Conservation (phyloP, 1,140 invertebrate genomes). For the Mya arenaria region DNA sequence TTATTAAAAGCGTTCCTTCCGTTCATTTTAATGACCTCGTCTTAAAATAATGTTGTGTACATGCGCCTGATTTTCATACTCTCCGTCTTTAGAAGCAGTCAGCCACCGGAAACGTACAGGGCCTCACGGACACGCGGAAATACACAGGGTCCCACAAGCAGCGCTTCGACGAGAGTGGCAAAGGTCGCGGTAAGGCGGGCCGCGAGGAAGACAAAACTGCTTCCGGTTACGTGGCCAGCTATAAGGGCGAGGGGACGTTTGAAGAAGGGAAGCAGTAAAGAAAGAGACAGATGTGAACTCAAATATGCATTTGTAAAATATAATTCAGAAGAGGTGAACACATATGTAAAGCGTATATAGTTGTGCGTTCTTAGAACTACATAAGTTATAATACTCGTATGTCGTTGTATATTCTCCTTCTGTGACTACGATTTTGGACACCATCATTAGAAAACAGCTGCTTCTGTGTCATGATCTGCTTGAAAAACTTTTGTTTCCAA, state of each 20-base stretch:
- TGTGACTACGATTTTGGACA: too few relatives aligned
- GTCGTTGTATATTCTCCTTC: too few relatives aligned
- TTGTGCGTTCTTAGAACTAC: too few relatives aligned
- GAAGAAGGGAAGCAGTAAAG: too few relatives aligned
- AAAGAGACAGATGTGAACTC: too few relatives aligned
- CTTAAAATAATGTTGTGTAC: not conserved
- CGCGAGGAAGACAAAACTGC: slow-evolving; percentile 77
- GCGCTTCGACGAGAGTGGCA: slow-evolving; percentile 82
- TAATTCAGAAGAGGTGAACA: too few relatives aligned
- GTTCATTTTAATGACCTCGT: not conserved
- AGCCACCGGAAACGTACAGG: slow-evolving; percentile 39
- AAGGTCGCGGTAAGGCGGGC: slow-evolving; percentile 82
- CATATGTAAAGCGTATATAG: too few relatives aligned
- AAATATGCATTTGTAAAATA: too few relatives aligned
- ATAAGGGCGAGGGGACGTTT: slow-evolving; percentile 81
- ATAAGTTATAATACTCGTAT: too few relatives aligned
- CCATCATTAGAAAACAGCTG: too few relatives aligned
- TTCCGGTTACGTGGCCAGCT: slow-evolving; percentile 82
- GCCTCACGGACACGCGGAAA: slow-evolving; percentile 85
- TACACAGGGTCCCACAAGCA: slow-evolving; percentile 83
- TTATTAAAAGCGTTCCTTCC: not conserved
- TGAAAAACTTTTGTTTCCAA: too few relatives aligned
- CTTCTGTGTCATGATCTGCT: too few relatives aligned
- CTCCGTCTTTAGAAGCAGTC: slow-evolving; percentile 54
- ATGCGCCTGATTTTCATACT: not conserved